Evolutionary conservation across 2,888 invertebrate species (phyloP), one percentile per base, ranked within the genome.

Genomic region (Drosophila macrospina): DNA sequence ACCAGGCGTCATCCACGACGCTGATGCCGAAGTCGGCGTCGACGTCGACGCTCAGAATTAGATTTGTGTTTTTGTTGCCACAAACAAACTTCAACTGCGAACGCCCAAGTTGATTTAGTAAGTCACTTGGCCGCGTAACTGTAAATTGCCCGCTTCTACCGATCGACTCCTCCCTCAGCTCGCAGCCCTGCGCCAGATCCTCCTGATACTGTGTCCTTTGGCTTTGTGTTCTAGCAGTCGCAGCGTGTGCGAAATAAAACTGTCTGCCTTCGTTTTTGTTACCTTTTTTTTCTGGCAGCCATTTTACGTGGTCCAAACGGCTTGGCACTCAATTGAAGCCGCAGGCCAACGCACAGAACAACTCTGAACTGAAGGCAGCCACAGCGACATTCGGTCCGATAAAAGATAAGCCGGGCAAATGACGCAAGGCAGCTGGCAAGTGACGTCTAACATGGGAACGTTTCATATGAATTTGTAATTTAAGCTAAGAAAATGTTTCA

Each of bases 91-190:
- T 64, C 66, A 69, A 60, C 65, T 60, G 57, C 64, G 64, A 44
- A 70, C 66, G 56, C 41, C 62, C 73, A 78, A 86, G 82, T 89
- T 90, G 86, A 89, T 90, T 89, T 89, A 85, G 88, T 86, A 77
- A 86, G 89, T 88, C 87, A 90, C 89, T 87, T 89, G 86, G 81
- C 74, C 70, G 69, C 66, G 66, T 54, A 73, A 77, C 83, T 83
- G 88, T 80, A 89, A 88, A 88, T 90, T 89, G 79, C 74, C 82
- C 34, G 42, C 20, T 71, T 56, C 61, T 16, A 34, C 37, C 26
- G 8, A 15, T 26, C 45, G 15, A 7, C 24, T 47, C 8, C 48
- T 41, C 0, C 11, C 20, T 2, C 50, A 26, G 2, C 2, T 24
- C n/a, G n/a, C n/a, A n/a, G n/a, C n/a, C 8, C 28, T 8, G 4